Evolutionary conservation across 2,797 vertebrate species (phyloP).

Genomic region (Mormyrops attenuatus): DNA sequence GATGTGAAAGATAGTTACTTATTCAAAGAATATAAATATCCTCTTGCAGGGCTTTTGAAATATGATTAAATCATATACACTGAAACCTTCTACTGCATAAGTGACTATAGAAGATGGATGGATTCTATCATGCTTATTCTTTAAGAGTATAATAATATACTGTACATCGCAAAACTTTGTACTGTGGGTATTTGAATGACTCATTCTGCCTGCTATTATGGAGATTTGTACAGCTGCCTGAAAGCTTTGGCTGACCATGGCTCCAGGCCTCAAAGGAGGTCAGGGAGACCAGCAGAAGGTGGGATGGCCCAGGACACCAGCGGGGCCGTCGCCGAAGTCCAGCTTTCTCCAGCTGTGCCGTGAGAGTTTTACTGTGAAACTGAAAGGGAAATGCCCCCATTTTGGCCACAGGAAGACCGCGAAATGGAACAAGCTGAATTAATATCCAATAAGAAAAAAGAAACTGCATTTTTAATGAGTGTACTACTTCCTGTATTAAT

Average conservation of each 20-base stretch:
- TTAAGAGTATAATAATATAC: neutral
- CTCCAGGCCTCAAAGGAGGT: neutral
- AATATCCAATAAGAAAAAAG: neutral
- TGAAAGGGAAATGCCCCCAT: neutral
- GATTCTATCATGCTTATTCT: neutral
- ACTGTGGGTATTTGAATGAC: neutral
- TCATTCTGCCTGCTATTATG: neutral
- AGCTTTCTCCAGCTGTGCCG: neutral
- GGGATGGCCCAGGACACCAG: neutral
- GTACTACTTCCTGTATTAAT: neutral
- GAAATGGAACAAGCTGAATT: neutral
- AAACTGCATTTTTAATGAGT: conserved; percentile 3
- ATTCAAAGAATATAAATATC: neutral
- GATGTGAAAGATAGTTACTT: neutral
- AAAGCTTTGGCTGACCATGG: neutral
- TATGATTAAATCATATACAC: neutral
- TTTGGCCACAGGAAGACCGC: neutral
- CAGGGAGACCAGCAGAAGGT: neutral
- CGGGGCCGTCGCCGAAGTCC: neutral
- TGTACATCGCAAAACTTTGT: neutral
- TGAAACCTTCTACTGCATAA: neutral
- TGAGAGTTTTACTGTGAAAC: neutral
- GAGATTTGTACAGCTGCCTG: neutral
- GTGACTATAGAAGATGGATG: neutral
- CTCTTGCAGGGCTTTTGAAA: neutral